Evolutionary conservation across 2,113 vertebrate species (phyloP).

Genomic region (Hemiscyllium ocellatum): DNA sequence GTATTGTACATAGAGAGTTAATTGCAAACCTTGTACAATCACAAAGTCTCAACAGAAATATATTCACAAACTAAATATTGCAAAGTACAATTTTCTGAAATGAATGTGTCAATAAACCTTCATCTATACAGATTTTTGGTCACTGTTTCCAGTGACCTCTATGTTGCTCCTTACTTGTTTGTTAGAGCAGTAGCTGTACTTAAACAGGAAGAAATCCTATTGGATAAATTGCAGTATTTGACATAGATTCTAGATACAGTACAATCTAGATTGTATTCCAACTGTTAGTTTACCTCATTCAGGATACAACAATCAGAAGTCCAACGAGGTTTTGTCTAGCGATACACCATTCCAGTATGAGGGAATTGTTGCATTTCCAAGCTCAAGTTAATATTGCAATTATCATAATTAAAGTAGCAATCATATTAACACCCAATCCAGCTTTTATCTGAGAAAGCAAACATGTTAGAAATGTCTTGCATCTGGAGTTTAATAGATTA

Average conservation of each 20-base stretch:
- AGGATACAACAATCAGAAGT: neutral
- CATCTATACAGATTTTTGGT: neutral
- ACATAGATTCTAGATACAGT: neutral
- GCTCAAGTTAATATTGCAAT: constrained; percentile 76
- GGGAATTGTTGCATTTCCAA: neutral
- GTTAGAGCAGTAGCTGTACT: neutral
- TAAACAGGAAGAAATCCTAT: neutral
- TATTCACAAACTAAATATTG: neutral
- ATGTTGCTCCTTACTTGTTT: neutral
- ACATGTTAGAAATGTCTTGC: neutral
- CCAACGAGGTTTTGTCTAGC: neutral
- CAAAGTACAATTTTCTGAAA: neutral
- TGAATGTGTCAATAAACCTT: neutral
- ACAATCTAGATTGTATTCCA: neutral
- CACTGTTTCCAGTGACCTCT: neutral
- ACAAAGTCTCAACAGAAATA: neutral
- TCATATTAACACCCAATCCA: constrained; percentile 77
- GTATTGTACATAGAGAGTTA: neutral
- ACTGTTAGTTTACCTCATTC: neutral
- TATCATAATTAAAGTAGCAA: constrained; percentile 73
- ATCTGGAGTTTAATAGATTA: neutral
- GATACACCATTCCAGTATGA: neutral
- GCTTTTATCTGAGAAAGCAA: constrained; percentile 74
- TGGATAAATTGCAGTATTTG: neutral
- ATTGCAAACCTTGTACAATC: neutral